Conservation (phyloP, 2,113 vertebrate species). For the Varanus komodoensis region DNA sequence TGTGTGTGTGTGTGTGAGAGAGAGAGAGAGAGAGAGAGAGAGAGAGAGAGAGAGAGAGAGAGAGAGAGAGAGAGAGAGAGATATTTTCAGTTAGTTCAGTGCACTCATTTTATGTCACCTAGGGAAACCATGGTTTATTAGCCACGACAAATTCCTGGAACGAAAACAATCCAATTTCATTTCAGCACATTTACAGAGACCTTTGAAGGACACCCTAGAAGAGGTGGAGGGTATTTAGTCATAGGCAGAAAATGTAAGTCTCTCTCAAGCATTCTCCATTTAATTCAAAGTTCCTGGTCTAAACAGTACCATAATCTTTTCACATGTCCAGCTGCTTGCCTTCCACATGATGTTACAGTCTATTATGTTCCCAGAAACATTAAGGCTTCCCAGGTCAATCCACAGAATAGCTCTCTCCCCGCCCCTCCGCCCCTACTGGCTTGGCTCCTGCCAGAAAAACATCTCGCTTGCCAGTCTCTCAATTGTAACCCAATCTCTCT, state of each 20-base stretch:
- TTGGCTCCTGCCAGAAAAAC: constrained; percentile 9
- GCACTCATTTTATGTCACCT: neutral
- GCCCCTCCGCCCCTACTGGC: neutral
- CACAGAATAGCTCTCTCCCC: constrained; percentile 34
- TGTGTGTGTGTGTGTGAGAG: no score
- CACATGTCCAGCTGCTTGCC: constrained; percentile 32
- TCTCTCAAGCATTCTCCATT: constrained; percentile 31
- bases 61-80: neutral
- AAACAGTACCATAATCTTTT: constrained; percentile 39
- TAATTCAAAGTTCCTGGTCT: constrained; percentile 26
- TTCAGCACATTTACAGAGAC: constrained; percentile 27
- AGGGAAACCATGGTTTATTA: constrained; percentile 23
- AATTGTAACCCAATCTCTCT: neutral
- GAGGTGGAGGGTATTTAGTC: constrained; percentile 24
- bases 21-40: neutral
- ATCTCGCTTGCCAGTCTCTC: neutral
- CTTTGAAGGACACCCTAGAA: constrained; percentile 16
- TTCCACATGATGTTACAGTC: constrained; percentile 43
- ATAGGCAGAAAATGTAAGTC: neutral
- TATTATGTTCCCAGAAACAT: constrained; percentile 19
- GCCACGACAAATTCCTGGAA: constrained; percentile 5
- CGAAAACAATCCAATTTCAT: constrained; percentile 26
- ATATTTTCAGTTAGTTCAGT: neutral
- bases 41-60: neutral
- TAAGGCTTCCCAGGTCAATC: constrained; percentile 15